phyloP scores from a whole-genome alignment of 2,113 vertebrate species.

The Synodontis membranacea region DNA sequence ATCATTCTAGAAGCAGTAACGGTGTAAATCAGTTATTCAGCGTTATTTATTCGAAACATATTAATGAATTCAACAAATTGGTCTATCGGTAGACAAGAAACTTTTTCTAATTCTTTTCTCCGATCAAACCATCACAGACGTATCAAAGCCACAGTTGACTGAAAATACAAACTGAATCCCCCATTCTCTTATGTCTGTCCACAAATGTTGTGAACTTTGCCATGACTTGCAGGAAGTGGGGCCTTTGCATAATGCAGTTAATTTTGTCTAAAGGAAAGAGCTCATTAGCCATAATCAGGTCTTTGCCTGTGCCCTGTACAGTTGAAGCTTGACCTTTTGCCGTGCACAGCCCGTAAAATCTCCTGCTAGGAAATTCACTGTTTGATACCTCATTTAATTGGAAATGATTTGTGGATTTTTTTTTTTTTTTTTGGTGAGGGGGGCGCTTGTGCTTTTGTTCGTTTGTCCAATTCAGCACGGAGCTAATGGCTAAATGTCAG shows the following conservation, averaged over 20 bases:
- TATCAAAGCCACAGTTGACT: constrained; percentile 9
- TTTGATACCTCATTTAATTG: constrained; percentile 94
- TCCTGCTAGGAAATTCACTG: constrained; percentile 70
- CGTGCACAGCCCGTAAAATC: constrained; percentile 74
- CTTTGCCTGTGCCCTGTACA: constrained; percentile 67
- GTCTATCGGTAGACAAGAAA: neutral
- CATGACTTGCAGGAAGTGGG: constrained; percentile 21
- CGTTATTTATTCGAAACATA: neutral
- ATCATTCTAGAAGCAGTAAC: neutral
- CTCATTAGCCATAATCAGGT: constrained; percentile 85
- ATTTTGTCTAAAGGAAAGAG: constrained; percentile 69
- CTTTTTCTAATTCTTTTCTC: neutral
- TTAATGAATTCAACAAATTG: neutral
- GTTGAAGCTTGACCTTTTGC: constrained; percentile 88
- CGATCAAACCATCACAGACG: constrained; percentile 10
- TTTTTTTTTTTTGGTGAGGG: constrained; percentile 54
- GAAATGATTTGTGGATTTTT: constrained; percentile 73
- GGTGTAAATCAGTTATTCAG: neutral
- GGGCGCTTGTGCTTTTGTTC: constrained; percentile 67
- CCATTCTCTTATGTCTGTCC: neutral
- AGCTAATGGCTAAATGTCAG: constrained; percentile 88
- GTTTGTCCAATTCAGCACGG: constrained; percentile 72
- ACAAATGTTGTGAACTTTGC: constrained; percentile 31
- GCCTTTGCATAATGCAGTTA: constrained; percentile 57
- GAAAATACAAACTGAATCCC: neutral